Base-by-base conservation (phyloP, 1,140 invertebrate species). In the Babylonia areolata region DNA sequence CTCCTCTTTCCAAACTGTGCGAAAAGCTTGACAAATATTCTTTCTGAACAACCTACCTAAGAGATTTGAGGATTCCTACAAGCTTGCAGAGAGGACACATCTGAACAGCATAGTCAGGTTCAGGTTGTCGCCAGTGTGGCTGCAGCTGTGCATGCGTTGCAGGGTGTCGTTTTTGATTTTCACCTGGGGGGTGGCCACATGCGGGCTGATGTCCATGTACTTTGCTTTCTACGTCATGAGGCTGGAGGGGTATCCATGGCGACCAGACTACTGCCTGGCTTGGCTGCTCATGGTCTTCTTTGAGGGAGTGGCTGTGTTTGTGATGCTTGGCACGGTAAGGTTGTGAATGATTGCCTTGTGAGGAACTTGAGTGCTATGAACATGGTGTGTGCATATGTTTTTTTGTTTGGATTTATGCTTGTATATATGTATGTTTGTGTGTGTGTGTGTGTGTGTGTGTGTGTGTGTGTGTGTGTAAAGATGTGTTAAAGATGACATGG, bases 91-190 rank as follows among this genome's bases (percentile, higher is more conserved):
- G n/a, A 73, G 71, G 11, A 73, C n/a, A 35, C n/a, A 73, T 11
- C 28, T 12, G 6, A 28, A 6, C 64, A 31, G 15, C 23, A 6
- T 69, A 28, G 15, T 69, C 6, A 6, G 71, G n/a, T 11, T 73
- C 15, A 37, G 33, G 71, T 35, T 6, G 31, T 28, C n/a, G n/a
- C 12, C 6, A 31, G 20, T 77, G 37, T 77, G 75, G 3, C 3
- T 28, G 12, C 17, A 17, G 2, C 33, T 20, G 33, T 80, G 6
- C 86, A 11, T 80, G 6, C 86, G 35, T 92, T 92, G 88, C 92
- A 92, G 92, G 88, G 87, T 86, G 20, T 87, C 90, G 54, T 93
- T 92, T 90, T 58, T 88, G 73, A 20, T 84, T 3, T 93, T 92
- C 89, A 88, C 86, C n/a, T 33, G 85, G 42, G 87, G 78, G 39